Evolutionary conservation across 2,797 vertebrate species (phyloP), one percentile per base, ranked within the genome.

Genomic region (Hydrolagus colliei): DNA sequence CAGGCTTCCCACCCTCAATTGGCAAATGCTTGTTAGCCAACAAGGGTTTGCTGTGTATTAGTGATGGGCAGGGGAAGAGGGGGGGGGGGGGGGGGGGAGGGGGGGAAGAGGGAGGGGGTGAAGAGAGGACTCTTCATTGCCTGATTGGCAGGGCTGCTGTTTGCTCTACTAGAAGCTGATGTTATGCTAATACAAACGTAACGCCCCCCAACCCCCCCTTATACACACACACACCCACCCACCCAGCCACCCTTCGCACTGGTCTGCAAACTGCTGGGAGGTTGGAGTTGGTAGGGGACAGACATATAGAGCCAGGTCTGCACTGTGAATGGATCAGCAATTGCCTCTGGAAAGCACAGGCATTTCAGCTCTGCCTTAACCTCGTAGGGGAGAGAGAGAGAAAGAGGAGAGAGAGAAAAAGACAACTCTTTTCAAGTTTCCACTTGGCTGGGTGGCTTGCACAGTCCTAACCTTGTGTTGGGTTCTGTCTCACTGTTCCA

Each of bases 111-210:
- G 74, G 75, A 16, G 73, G 52, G 6, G 59, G n/a, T 59, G 11
- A 65, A 11, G 13, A n/a, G 1, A 20, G 22, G 32, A 18, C 13
- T 82, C 5, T 3, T 65, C 41, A 65, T 32, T 67, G 62, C 79
- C 63, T 82, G 22, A 68, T 82, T 82, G 79, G 79, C 32, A 82
- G 79, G 4, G 63, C 79, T 14, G 35, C 11, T 18, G 73, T 14
- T 41, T 14, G 35, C 13, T 35, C n/a, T n/a, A n/a, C n/a, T n/a
- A n/a, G 18, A 22, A 8, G 13, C 6, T 32, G 12, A 6, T 13
- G 11, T 13, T 27, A 22, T 27, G 14, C 79, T 82, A 82, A 82
- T 82, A 32, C 68, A 27, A 82, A 67, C 32, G 79, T 20, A 67
- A 68, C 79, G 79, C 79, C 79, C 79, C 68, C 65, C 41, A 63